A percentile compares a stretch with the other conserved stretches of the same genome.
phyloP scores from a whole-genome alignment of 1,140 invertebrate species.

The Cyclargus thomasi region DNA sequence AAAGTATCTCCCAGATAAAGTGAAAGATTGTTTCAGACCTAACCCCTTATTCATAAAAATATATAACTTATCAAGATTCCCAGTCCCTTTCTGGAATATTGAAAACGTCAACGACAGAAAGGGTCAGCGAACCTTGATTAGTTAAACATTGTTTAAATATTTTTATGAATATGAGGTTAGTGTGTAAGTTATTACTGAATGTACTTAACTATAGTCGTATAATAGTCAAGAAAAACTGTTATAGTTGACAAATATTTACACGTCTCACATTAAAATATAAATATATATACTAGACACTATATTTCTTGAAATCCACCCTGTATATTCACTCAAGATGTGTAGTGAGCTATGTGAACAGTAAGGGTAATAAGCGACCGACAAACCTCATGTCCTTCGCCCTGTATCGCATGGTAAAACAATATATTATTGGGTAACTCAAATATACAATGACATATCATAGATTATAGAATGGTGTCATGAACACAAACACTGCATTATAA shows the following conservation, averaged over 20 bases:
- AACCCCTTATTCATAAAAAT: too few relatives aligned
- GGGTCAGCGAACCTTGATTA: too few relatives aligned
- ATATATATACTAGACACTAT: background rate
- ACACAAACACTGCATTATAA: conserved; percentile 43
- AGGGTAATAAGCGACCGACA: conserved; percentile 60
- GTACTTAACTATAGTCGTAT: too few relatives aligned
- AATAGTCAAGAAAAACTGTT: background rate
- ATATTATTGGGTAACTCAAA: conserved; percentile 50
- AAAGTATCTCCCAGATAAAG: background rate
- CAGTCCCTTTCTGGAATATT: too few relatives aligned
- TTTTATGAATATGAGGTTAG: too few relatives aligned
- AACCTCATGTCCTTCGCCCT: conserved; percentile 86
- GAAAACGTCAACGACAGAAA: too few relatives aligned
- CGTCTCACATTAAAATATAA: background rate
- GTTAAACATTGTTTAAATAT: too few relatives aligned
- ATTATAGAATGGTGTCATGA: conserved; percentile 31
- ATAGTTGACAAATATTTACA: background rate
- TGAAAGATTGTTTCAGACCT: background rate
- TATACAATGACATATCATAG: conserved; percentile 23
- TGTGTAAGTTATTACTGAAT: too few relatives aligned
- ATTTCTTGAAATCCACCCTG: conserved; percentile 32
- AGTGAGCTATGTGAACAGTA: conserved; percentile 33
- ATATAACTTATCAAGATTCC: too few relatives aligned
- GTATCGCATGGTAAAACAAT: conserved; percentile 66
- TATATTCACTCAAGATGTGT: conserved; percentile 16